Evolutionary conservation across 35 echinoderm and acorn worm species (phyloP).

Genomic region (Apostichopus parvimensis): DNA sequence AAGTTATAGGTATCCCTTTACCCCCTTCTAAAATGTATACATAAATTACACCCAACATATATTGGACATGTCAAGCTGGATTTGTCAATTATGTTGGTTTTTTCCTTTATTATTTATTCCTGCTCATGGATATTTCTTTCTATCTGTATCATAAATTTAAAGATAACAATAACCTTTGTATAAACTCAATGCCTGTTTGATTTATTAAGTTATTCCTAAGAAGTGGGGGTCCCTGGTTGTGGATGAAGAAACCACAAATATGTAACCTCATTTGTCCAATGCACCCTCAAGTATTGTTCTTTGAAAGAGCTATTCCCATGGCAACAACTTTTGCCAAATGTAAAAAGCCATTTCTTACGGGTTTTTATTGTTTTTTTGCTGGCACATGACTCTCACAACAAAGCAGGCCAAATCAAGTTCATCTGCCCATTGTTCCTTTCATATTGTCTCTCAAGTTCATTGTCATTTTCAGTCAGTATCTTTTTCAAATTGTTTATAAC

Average conservation of each 20-base stretch:
- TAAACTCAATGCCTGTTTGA: neutral
- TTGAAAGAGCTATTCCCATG: neutral
- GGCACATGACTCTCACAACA: neutral
- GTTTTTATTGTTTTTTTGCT: neutral
- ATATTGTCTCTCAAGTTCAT: neutral
- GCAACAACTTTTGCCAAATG: neutral
- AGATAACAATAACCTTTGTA: too few species aligned
- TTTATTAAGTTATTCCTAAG: neutral
- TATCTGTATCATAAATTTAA: too few species aligned
- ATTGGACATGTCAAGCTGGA: too few species aligned
- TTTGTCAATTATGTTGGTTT: too few species aligned
- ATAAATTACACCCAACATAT: too few species aligned
- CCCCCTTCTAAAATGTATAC: too few species aligned
- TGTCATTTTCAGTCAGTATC: too few species aligned
- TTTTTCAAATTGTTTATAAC: too few species aligned
- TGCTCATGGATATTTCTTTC: too few species aligned
- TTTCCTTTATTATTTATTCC: too few species aligned
- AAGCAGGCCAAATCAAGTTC: neutral
- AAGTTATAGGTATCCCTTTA: too few species aligned
- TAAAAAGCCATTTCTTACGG: neutral
- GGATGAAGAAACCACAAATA: neutral
- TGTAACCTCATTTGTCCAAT: neutral
- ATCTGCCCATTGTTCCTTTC: neutral
- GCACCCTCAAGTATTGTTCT: neutral
- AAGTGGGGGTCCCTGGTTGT: neutral